Percentiles rank a stretch among this genome's conserved stretches.
Conservation (phyloP, 2,113 vertebrate species). For the Daubentonia madagascariensis region DNA sequence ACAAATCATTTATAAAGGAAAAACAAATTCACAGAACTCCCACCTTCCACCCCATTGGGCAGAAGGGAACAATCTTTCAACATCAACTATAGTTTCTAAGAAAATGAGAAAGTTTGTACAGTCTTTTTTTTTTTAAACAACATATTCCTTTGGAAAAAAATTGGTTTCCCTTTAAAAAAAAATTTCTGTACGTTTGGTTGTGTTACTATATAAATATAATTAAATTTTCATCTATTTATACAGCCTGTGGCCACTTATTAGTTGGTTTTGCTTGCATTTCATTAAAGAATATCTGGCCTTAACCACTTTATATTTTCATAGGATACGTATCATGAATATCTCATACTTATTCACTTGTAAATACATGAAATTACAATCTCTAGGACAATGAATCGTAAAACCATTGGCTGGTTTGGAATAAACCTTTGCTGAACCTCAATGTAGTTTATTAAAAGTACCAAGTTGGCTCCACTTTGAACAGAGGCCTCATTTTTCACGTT, state of each 20-base stretch:
- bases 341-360: constrained; percentile 13
- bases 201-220: not conserved
- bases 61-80: not conserved
- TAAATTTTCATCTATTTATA: constrained; percentile 32
- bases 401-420: constrained; percentile 51
- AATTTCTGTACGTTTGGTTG: constrained; percentile 42
- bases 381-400: not conserved
- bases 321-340: constrained; percentile 1
- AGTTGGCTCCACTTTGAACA: constrained; percentile 76
- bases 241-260: not conserved
- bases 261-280: constrained; percentile 18
- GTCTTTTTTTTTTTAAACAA: not conserved
- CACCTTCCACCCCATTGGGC: not conserved
- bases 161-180: not conserved
- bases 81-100: not conserved
- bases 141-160: not conserved
- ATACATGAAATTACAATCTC: constrained; percentile 32
- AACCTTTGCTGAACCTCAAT: constrained; percentile 35
- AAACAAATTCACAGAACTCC: not conserved
- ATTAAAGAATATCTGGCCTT: constrained; percentile 47
- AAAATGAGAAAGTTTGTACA: not conserved
- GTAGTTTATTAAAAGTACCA: constrained; percentile 54
- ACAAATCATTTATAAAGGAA: constrained; percentile 46
- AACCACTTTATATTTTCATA: constrained; percentile 41
- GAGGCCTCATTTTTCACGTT: constrained; percentile 74